These are phyloP conservation scores for Drosophila azteca DNA, from an alignment of 1,140 invertebrate species.

Conservation along the genomic window DNA sequence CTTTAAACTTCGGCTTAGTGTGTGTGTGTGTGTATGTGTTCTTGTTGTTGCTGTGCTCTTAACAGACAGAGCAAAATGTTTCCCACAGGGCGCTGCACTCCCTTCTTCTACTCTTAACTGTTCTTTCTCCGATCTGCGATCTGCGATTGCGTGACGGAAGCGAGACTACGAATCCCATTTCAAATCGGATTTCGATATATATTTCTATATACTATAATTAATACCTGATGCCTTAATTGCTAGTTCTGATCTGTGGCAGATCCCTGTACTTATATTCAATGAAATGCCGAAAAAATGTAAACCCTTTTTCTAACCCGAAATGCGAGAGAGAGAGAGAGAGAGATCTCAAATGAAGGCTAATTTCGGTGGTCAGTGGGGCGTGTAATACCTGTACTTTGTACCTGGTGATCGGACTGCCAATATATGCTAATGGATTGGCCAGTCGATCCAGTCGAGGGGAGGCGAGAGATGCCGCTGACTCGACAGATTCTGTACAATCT, in stretches of 20 bases:
- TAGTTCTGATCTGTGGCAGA: constrained; percentile 25
- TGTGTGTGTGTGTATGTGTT: background rate
- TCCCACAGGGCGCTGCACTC: background rate
- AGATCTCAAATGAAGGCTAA: constrained; percentile 24
- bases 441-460: constrained; percentile 1
- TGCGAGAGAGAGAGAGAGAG: background rate
- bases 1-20: constrained; percentile 32
- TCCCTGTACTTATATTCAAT: constrained; percentile 45
- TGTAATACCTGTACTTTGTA: constrained; percentile 51
- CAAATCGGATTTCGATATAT: too few species aligned
- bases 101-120: background rate
- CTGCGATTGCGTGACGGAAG: too few species aligned
- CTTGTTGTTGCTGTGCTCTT: constrained; percentile 1
- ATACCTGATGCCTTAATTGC: constrained; percentile 8
- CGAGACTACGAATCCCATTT: too few species aligned
- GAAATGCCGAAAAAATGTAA: constrained; percentile 34
- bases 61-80: constrained; percentile 24
- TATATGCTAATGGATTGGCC: constrained; percentile 27
- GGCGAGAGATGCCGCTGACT: background rate
- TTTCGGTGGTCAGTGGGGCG: constrained; percentile 40
- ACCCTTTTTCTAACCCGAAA: constrained; percentile 5
- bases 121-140: background rate
- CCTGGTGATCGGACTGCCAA: constrained; percentile 9
- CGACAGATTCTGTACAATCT: background rate
- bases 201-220: constrained; percentile 11